Evolutionary conservation across 2,797 vertebrate genomes (phyloP), one percentile per base, ranked within the genome.

Genomic region (Gouania willdenowi): DNA sequence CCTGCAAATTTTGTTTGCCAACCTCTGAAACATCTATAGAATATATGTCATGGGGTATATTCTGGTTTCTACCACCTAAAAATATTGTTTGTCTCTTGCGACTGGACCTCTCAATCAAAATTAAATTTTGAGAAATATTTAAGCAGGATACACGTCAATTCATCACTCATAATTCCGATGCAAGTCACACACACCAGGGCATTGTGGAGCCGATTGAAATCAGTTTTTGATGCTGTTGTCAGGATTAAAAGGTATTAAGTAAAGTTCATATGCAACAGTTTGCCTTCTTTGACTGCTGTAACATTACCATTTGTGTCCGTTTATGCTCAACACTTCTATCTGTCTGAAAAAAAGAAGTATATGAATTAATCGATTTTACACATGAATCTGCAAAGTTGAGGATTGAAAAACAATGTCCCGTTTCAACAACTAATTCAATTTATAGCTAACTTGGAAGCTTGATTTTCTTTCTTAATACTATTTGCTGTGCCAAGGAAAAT

Each of bases 401-500:
- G n/a, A n/a, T n/a, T n/a, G n/a, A n/a, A n/a, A n/a, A n/a, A n/a
- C n/a, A n/a, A n/a, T n/a, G n/a, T n/a, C n/a, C n/a, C n/a, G n/a
- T n/a, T n/a, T n/a, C n/a, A n/a, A n/a, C n/a, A n/a, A n/a, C n/a
- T n/a, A n/a, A n/a, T n/a, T n/a, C n/a, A n/a, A n/a, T n/a, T n/a
- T n/a, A n/a, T n/a, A n/a, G n/a, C n/a, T n/a, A n/a, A n/a, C n/a
- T n/a, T n/a, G n/a, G n/a, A n/a, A n/a, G n/a, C n/a, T n/a, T n/a
- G n/a, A n/a, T n/a, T n/a, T n/a, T 23, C n/a, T 6, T 24, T 35
- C 34, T 9, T 41, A 19, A 26, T 17, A 26, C 51, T 16, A 50
- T 57, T 57, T 42, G 20, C 48, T 43, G 12, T 25, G 31, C 58
- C 27, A n/a, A 32, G 34, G 17, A 62, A 39, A 30, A 34, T 28